A percentile compares a stretch with the other conserved stretches of the same genome.
Evolutionary conservation across 2,113 vertebrate genomes (phyloP).

Genomic region (Cololabis saira): DNA sequence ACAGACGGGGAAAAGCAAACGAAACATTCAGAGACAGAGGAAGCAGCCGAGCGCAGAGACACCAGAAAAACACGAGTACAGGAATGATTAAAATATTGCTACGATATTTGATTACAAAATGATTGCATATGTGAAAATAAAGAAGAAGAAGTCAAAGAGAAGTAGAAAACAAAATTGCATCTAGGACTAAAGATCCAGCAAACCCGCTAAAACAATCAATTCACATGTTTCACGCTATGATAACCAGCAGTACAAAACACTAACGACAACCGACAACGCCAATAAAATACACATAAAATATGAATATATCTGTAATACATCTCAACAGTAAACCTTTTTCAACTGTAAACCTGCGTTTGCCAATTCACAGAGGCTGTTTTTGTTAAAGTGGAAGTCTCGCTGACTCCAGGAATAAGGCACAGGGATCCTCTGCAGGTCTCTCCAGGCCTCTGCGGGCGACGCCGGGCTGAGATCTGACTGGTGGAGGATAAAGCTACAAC

Average conservation of each 20-base stretch:
- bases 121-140: conserved; percentile 75
- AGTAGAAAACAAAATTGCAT: conserved; percentile 39
- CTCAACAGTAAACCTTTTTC: conserved; percentile 56
- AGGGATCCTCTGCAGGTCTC: conserved; percentile 46
- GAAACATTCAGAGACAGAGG: background rate
- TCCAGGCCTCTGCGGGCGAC: background rate
- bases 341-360: conserved; percentile 63
- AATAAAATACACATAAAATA: conserved; percentile 41
- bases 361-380: conserved; percentile 40
- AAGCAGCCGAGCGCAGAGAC: background rate
- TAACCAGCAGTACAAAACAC: conserved; percentile 60
- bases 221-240: conserved; percentile 44
- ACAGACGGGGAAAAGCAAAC: conserved; percentile 20
- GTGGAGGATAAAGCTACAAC: background rate
- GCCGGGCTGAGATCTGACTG: background rate
- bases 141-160: conserved; percentile 58
- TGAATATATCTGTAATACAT: conserved; percentile 42
- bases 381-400: conserved; percentile 2
- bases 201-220: conserved; percentile 32
- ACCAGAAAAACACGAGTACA: conserved; percentile 27
- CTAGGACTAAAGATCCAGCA: conserved; percentile 51
- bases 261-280: conserved; percentile 29
- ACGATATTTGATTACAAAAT: conserved; percentile 69
- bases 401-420: conserved; percentile 67
- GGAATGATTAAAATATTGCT: conserved; percentile 76